phyloP scores from a whole-genome alignment of 2,797 vertebrate species.

The Brachyrhaphis roseni region DNA sequence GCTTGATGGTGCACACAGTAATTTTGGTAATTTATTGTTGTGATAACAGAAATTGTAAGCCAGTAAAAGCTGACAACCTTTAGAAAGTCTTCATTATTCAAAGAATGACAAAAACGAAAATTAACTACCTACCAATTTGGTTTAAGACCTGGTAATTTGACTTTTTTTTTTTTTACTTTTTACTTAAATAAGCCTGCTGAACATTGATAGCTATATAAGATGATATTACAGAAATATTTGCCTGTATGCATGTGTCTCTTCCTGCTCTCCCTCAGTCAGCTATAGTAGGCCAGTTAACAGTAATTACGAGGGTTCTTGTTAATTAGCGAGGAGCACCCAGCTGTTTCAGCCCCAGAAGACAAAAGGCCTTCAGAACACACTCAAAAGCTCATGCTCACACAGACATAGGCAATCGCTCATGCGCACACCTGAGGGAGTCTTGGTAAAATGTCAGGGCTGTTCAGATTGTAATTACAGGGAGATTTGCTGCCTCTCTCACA shows the following conservation, averaged over 20 bases:
- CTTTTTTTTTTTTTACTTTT: not conserved
- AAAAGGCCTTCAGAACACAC: slow-evolving; percentile 63
- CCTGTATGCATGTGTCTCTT: slow-evolving; percentile 28
- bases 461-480: slow-evolving; percentile 77
- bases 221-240: slow-evolving; percentile 41
- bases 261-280: slow-evolving; percentile 44
- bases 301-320: slow-evolving; percentile 77
- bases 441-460: slow-evolving; percentile 74
- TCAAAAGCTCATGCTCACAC: slow-evolving; percentile 30
- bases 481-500: slow-evolving; percentile 68
- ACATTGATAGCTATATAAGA: slow-evolving; percentile 5
- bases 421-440: slow-evolving; percentile 66
- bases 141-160: not conserved
- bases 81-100: not conserved
- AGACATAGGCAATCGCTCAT: slow-evolving; percentile 33
- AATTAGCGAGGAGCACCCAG: slow-evolving; percentile 79
- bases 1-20: not conserved
- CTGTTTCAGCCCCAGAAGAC: slow-evolving; percentile 78
- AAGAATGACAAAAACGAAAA: not conserved
- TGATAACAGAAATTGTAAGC: not conserved
- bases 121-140: not conserved
- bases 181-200: not conserved
- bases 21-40: slow-evolving; percentile 1
- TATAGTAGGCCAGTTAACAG: slow-evolving; percentile 73
- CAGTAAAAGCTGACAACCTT: not conserved